Evolutionary conservation across 2,797 vertebrate genomes (phyloP).

Genomic region (Borostomias antarcticus): DNA sequence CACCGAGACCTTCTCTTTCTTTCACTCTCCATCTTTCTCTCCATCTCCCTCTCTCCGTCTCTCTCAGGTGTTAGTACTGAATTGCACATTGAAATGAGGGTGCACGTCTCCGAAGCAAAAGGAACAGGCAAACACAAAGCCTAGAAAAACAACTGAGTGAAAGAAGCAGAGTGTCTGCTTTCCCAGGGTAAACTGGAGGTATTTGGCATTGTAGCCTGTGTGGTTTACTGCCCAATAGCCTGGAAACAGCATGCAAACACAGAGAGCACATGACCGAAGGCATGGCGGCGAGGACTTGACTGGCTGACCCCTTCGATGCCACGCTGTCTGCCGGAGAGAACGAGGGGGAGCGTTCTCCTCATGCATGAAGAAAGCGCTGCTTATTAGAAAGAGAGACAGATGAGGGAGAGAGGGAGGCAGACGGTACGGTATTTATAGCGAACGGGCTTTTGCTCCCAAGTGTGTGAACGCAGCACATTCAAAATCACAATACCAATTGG

Average conservation of each 20-base stretch:
- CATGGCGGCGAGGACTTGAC: constrained; percentile 43
- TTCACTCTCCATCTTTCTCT: constrained; percentile 9
- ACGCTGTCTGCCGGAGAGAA: constrained; percentile 57
- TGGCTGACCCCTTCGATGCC: constrained; percentile 74
- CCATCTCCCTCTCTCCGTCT: too few relatives aligned
- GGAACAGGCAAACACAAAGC: background rate
- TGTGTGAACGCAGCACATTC: constrained; percentile 26
- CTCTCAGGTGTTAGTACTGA: constrained; percentile 12
- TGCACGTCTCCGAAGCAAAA: constrained; percentile 13
- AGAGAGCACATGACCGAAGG: constrained; percentile 60
- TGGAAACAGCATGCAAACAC: constrained; percentile 62
- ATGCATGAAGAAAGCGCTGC: constrained; percentile 66
- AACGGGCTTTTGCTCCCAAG: constrained; percentile 45
- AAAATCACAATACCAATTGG: constrained; percentile 32
- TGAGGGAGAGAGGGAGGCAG: background rate
- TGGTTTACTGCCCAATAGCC: constrained; percentile 51
- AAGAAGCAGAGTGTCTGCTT: constrained; percentile 33
- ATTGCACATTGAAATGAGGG: constrained; percentile 37
- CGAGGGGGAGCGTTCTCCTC: constrained; percentile 46
- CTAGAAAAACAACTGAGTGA: constrained; percentile 39
- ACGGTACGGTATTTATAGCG: constrained; percentile 34
- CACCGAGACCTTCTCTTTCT: background rate
- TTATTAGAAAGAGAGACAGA: constrained; percentile 55
- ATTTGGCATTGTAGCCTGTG: constrained; percentile 24
- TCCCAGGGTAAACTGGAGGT: constrained; percentile 44